Evolutionary conservation across 1,140 invertebrate genomes (phyloP).

Genomic region (Trypoxylus dichotomus): DNA sequence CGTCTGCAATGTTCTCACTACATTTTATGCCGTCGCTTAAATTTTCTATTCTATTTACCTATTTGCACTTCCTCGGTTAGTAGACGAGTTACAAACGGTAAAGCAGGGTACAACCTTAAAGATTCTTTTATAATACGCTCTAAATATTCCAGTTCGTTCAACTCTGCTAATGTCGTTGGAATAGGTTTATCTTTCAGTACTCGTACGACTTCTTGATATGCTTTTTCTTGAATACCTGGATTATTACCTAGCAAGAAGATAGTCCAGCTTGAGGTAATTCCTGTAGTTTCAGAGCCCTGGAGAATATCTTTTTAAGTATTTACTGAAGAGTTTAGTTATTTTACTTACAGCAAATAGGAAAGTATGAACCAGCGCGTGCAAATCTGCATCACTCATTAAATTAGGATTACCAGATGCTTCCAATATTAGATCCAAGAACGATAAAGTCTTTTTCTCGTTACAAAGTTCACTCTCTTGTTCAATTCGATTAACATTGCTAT

Average conservation of each 20-base stretch:
- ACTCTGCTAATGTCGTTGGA: slow-evolving; percentile 55
- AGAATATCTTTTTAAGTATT: neutral
- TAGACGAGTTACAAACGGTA: slow-evolving; percentile 64
- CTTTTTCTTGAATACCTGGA: slow-evolving; percentile 55
- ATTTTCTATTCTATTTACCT: slow-evolving; percentile 38
- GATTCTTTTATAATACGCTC: slow-evolving; percentile 71
- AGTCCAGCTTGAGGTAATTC: slow-evolving; percentile 59
- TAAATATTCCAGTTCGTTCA: slow-evolving; percentile 64
- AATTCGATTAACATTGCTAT: neutral
- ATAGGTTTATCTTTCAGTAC: slow-evolving; percentile 8
- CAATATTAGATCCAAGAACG: slow-evolving; percentile 12
- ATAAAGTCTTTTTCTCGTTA: neutral
- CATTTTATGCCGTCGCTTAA: neutral
- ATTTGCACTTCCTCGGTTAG: slow-evolving; percentile 60
- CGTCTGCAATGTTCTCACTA: slow-evolving; percentile 29
- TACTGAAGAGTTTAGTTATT: neutral
- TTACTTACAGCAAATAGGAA: slow-evolving; percentile 14
- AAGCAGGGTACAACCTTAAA: slow-evolving; percentile 66
- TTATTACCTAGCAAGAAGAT: slow-evolving; percentile 59
- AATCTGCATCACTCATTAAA: neutral
- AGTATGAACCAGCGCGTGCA: neutral
- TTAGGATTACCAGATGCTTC: neutral
- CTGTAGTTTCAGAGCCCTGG: slow-evolving; percentile 74
- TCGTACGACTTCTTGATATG: slow-evolving; percentile 57
- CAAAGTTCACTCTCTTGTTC: neutral